Base-by-base conservation (phyloP, 1,140 invertebrate species). In the Bombus impatiens region DNA sequence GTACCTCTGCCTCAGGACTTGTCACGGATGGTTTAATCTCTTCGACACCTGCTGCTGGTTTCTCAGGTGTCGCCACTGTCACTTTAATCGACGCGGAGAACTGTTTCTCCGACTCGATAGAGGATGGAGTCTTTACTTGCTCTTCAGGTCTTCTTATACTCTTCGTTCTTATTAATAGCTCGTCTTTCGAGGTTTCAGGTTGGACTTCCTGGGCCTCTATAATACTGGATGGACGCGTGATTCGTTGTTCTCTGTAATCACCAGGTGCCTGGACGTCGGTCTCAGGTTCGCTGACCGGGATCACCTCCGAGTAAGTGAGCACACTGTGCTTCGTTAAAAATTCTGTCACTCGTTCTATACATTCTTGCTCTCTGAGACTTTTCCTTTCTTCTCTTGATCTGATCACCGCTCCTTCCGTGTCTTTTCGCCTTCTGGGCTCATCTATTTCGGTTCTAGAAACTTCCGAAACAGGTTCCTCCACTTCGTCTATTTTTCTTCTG, bases 271-370 rank as follows among this genome's bases (percentile, higher is more conserved):
- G n/a, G 15, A 4, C 10, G 10, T 8, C 53, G 18, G 2, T 22
- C 13, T 62, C 59, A 18, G n/a, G 22, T 35, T 84, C 90, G 10
- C 65, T 28, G 22, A 32, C 18, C 0, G 42, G 65, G 6, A 59
- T 42, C 3, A 47, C 1, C 0, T 85, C 82, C 0, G 86, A 12
- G 15, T 82, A 89, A 6, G 18, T 40, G 44, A 89, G n/a, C 25
- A 37, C 65, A 35, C 88, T 87, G 72, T 92, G 91, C 68, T 87
- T 92, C 25, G 83, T 83, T 37, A 92, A 72, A 76, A 86, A 92
- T 82, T 92, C 90, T 13, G 84, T 92, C 59, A 92, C 91, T 37
- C 91, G 88, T 18, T 92, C 91, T 57, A 92, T 92, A n/a, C 91
- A 92, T 62, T 90, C 87, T 15, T 92, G 89, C 40, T 92, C 91